phyloP scores from a whole-genome alignment of 2,888 invertebrate species.

The Conomelus anceps region DNA sequence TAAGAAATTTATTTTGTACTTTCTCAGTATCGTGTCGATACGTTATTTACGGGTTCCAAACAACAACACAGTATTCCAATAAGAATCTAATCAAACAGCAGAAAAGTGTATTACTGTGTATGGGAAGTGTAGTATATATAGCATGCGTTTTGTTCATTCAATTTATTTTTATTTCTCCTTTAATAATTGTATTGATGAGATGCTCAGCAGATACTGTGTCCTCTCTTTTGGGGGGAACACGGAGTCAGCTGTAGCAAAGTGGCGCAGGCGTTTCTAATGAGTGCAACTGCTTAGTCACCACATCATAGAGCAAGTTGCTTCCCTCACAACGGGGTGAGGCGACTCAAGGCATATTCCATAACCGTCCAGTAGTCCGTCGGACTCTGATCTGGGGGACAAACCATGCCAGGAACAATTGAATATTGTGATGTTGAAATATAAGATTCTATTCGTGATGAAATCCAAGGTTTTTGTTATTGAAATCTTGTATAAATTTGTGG shows the following conservation, averaged over 20 bases:
- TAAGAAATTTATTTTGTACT: too few relatives aligned
- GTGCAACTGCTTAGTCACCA: conserved; percentile 32
- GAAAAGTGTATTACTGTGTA: too few relatives aligned
- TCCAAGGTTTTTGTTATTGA: background rate
- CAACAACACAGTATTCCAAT: too few relatives aligned
- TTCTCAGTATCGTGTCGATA: too few relatives aligned
- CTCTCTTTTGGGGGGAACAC: background rate
- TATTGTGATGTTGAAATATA: background rate
- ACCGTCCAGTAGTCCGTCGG: conserved; percentile 60
- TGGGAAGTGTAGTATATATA: background rate
- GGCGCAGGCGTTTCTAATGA: background rate
- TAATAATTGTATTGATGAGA: background rate
- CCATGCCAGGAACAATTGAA: conserved; percentile 59
- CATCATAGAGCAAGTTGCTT: conserved; percentile 54
- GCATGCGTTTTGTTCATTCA: background rate
- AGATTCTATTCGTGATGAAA: too few relatives aligned
- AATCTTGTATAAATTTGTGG: background rate
- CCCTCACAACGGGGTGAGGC: conserved; percentile 47
- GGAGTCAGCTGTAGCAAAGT: background rate
- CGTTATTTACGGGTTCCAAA: too few relatives aligned
- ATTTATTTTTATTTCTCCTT: background rate
- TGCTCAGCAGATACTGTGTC: background rate
- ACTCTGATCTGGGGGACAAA: conserved; percentile 60
- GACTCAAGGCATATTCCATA: conserved; percentile 66
- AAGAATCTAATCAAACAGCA: too few relatives aligned